A percentile compares a stretch with the other conserved stretches of the same genome.
phyloP scores from a whole-genome alignment of 2,113 vertebrate genomes.

The Cyanoderma ruficeps region DNA sequence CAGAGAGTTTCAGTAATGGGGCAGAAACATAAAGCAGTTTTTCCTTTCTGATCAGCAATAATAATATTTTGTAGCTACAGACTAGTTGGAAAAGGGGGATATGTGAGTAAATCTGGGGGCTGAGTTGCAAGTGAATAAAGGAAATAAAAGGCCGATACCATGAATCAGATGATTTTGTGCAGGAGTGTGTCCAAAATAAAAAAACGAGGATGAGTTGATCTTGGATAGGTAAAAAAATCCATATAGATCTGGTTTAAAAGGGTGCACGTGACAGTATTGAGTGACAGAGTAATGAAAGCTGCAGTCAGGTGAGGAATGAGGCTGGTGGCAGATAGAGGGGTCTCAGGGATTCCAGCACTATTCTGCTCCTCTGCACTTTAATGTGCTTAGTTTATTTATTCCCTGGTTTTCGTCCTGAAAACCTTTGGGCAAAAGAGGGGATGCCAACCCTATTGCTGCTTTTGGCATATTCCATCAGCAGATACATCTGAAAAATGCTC shows the following conservation, averaged over 20 bases:
- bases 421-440: neutral
- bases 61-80: neutral
- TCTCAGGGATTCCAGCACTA: neutral
- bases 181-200: neutral
- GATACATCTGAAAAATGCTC: neutral
- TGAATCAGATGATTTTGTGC: neutral
- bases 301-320: neutral
- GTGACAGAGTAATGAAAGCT: neutral
- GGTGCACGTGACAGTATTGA: accelerated
- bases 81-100: neutral
- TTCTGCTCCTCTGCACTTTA: neutral
- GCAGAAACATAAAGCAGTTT: neutral
- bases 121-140: neutral
- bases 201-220: neutral
- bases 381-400: neutral
- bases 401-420: neutral
- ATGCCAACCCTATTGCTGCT: neutral
- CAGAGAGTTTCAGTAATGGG: neutral
- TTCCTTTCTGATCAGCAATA: neutral
- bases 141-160: neutral
- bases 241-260: neutral
- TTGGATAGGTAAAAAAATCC: neutral
- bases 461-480: neutral
- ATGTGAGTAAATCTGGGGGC: neutral
- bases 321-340: neutral